Evolutionary conservation across 2,888 invertebrate species (phyloP), one percentile per base, ranked within the genome.

Genomic region (Eilema sororculum): DNA sequence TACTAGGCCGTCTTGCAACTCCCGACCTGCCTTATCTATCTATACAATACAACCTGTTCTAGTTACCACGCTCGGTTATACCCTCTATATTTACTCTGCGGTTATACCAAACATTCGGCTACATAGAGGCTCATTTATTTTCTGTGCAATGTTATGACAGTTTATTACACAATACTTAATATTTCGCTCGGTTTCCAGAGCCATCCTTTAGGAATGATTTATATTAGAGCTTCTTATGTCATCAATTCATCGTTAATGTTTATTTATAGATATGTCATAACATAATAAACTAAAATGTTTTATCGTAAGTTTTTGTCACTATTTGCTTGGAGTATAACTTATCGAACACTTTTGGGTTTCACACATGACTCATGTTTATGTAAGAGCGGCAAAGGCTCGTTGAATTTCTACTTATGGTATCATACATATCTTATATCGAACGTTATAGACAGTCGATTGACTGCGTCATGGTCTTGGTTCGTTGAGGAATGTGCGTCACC

Each of bases 121-220:
- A 63, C 66, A 73, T 68, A 67, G 69, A 67, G 65, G 63, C 67
- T 71, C 58, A 46, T 67, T 66, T 61, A 52, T 70, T 80, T 78
- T 74, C 67, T 72, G 73, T 69, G 71, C 67, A 74, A 72, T 63
- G 75, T 20, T n/a, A 60, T 78, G 73, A 73, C 77, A 74, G 60
- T 72, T 68, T 81, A 79, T 82, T 81, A 79, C 77, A 79, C 76
- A 80, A 78, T 78, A 70, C 68, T 63, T 72, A 67, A 64, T 72
- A 67, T 70, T 68, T 78, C 76, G 72, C 78, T 78, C 78, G 82
- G 77, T 83, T 83, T 84, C 82, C 6, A 28, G 12, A 33, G 28
- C 4, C 13, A 8, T 56, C 16, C 28, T 52, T 30, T 30, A 22
- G 56, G 56, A 57, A 57, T 22, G 16, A 57, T 22, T 37, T 30